These are phyloP conservation scores for Macrochelys suwanniensis DNA, from an alignment of 2,797 vertebrate genomes.

Conservation along the genomic window DNA sequence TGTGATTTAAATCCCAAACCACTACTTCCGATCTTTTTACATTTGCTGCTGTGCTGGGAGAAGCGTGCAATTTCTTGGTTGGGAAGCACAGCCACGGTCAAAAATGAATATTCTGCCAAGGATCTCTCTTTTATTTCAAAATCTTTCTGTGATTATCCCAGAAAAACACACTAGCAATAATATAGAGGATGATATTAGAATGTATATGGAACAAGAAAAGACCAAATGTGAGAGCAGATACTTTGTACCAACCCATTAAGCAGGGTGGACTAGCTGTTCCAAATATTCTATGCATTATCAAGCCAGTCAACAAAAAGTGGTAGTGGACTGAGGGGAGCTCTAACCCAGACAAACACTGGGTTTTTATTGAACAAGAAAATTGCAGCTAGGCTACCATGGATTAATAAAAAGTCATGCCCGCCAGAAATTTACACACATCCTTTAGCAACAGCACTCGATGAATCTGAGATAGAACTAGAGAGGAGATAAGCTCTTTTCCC, in stretches of 20 bases:
- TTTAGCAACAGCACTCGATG: not conserved
- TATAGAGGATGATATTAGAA: not conserved
- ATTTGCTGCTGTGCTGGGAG: not conserved
- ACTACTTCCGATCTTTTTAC: not conserved
- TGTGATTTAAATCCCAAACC: not conserved
- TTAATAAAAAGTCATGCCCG: not conserved
- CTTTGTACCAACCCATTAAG: not conserved
- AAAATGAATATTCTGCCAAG: not conserved
- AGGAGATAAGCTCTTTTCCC: not conserved
- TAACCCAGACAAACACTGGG: not conserved
- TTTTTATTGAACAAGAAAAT: not conserved
- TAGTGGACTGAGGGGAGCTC: not conserved
- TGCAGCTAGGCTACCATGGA: not conserved
- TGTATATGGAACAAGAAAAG: not conserved
- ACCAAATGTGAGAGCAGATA: not conserved
- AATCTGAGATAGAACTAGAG: not conserved
- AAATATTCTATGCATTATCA: not conserved
- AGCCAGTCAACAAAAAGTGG: not conserved
- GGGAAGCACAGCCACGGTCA: not conserved
- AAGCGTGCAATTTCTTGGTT: not conserved
- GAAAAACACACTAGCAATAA: not conserved
- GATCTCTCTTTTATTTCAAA: not conserved
- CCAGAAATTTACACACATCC: not conserved
- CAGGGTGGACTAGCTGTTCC: not conserved
- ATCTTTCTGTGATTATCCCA: not conserved